Evolutionary conservation across 1,140 invertebrate genomes (phyloP).

Genomic region (Laodelphax striatellus): DNA sequence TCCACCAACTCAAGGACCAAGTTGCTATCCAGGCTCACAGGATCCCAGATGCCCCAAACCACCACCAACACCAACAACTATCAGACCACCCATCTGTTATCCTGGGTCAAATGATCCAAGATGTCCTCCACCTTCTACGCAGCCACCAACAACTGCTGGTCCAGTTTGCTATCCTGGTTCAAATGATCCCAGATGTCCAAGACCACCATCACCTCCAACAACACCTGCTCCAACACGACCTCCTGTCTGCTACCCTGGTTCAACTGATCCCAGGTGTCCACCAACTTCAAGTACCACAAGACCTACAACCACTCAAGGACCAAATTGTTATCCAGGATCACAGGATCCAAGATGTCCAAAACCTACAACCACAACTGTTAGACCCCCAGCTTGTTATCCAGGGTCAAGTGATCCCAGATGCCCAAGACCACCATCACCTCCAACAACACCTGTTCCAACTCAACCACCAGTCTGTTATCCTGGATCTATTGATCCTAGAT

Average conservation of each 20-base stretch:
- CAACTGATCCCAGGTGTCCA: constrained; percentile 28
- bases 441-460: constrained; percentile 6
- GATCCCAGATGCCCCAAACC: constrained; percentile 29
- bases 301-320: background rate
- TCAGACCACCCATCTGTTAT: constrained; percentile 12
- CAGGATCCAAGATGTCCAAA: constrained; percentile 29
- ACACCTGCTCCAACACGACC: constrained; percentile 23
- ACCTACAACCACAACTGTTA: constrained; percentile 23
- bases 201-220: constrained; percentile 18
- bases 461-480: constrained; percentile 12
- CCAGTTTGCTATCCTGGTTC: constrained; percentile 32
- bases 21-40: constrained; percentile 27
- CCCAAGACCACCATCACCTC: constrained; percentile 12
- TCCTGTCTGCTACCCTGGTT: constrained; percentile 26
- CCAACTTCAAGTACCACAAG: constrained; percentile 21
- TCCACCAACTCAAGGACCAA: constrained; percentile 16
- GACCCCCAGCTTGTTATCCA: constrained; percentile 23
- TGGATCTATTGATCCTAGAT: constrained; percentile 29
- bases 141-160: constrained; percentile 1
- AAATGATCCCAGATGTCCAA: constrained; percentile 29
- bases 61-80: constrained; percentile 18
- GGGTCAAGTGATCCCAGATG: constrained; percentile 26
- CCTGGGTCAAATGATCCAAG: constrained; percentile 25
- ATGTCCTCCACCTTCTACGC: constrained; percentile 17
- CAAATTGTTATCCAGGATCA: constrained; percentile 26